These are phyloP conservation scores for Acanthis flammea DNA, from an alignment of 2,797 vertebrate species.

Conservation along the genomic window DNA sequence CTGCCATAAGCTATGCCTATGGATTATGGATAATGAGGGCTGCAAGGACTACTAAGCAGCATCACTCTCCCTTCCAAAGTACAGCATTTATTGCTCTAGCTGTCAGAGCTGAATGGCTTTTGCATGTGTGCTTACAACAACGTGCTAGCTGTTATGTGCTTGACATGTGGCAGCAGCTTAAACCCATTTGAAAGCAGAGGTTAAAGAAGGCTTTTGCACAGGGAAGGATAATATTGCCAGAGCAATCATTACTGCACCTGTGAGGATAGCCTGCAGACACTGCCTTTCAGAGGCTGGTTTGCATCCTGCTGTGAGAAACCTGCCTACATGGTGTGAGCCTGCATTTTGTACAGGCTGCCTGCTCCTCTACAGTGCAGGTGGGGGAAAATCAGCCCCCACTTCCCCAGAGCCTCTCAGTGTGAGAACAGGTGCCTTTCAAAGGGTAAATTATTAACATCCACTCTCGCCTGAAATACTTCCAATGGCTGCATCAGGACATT, in stretches of 20 bases:
- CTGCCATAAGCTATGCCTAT: not conserved
- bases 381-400: rapidly evolving
- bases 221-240: not conserved
- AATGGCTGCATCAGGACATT: not conserved
- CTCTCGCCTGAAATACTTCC: not conserved
- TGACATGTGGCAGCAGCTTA: not conserved
- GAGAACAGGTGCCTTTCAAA: not conserved
- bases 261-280: not conserved
- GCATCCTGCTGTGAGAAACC: not conserved
- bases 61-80: not conserved
- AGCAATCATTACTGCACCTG: not conserved
- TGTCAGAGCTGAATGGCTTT: not conserved
- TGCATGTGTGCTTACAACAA: not conserved
- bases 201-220: not conserved
- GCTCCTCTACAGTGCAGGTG: not conserved
- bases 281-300: not conserved
- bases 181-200: not conserved
- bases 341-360: not conserved
- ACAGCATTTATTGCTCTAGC: not conserved
- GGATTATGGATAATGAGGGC: not conserved
- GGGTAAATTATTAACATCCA: not conserved
- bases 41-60: not conserved
- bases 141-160: not conserved
- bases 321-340: rapidly evolving
- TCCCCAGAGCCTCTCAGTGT: not conserved